These are phyloP conservation scores for Cephus cinctus DNA, from an alignment of 1,140 invertebrate species.

Conservation along the genomic window DNA sequence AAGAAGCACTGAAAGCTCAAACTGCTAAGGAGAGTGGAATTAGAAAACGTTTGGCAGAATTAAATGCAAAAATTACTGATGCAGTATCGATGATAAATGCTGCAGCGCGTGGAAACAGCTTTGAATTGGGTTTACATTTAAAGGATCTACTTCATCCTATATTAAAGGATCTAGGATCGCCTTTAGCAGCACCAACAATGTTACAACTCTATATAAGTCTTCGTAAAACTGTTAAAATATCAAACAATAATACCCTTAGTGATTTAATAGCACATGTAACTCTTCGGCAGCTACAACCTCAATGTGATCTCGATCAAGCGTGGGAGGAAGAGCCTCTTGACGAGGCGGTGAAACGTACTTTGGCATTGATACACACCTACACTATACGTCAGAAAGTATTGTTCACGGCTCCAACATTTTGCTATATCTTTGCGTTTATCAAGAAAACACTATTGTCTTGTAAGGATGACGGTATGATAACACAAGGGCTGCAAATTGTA, in stretches of 20 bases:
- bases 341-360: constrained; percentile 61
- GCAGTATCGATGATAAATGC: constrained; percentile 67
- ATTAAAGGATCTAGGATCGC: constrained; percentile 65
- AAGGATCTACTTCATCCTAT: constrained; percentile 64
- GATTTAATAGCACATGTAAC: constrained; percentile 67
- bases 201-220: constrained; percentile 64
- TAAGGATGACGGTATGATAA: constrained; percentile 62
- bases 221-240: constrained; percentile 55
- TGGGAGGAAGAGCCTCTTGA: constrained; percentile 77
- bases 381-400: constrained; percentile 54
- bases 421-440: constrained; percentile 81
- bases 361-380: constrained; percentile 59
- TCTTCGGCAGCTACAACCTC: constrained; percentile 71
- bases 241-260: constrained; percentile 54
- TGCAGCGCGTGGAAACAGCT: constrained; percentile 61
- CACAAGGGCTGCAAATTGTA: constrained; percentile 69
- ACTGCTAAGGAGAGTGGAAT: constrained; percentile 82
- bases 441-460: constrained; percentile 62
- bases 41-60: constrained; percentile 63
- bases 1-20: constrained; percentile 87
- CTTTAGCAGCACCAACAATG: constrained; percentile 67
- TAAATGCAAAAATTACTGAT: constrained; percentile 64
- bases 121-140: constrained; percentile 64
- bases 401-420: constrained; percentile 74
- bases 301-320: constrained; percentile 72